phyloP scores from a whole-genome alignment of 2,797 vertebrate genomes.

The Bufotes viridis region DNA sequence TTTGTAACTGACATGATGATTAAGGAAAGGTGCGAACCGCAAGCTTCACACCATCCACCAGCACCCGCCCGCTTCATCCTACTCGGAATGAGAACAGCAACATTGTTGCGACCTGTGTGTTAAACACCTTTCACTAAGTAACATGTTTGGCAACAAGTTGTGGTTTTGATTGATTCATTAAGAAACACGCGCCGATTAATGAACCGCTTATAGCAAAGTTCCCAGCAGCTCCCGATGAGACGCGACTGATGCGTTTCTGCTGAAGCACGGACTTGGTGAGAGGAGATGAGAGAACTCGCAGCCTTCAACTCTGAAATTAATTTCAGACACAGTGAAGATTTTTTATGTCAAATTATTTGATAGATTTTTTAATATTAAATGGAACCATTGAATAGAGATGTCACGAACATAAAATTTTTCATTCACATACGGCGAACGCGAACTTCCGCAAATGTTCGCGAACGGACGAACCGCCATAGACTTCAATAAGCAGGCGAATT shows the following conservation, averaged over 20 bases:
- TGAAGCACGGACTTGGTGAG: neutral
- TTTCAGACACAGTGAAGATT: neutral
- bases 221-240: neutral
- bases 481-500: too few relatives aligned
- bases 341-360: neutral
- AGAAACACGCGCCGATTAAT: neutral
- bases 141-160: neutral
- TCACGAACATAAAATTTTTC: too few relatives aligned
- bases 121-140: slow-evolving; percentile 4
- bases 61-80: neutral
- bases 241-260: neutral
- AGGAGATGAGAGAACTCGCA: neutral
- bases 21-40: neutral
- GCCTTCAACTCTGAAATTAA: neutral
- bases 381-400: neutral
- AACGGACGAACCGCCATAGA: too few relatives aligned
- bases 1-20: neutral
- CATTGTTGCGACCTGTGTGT: neutral
- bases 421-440: too few relatives aligned
- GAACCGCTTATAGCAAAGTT: neutral
- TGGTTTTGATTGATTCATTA: slow-evolving; percentile 17
- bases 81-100: neutral
- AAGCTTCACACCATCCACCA: neutral
- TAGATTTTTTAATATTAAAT: neutral
- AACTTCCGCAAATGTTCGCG: too few relatives aligned